These are phyloP conservation scores for Petrocephalus schoutedeni DNA, from an alignment of 2,797 vertebrate genomes.

Conservation along the genomic window DNA sequence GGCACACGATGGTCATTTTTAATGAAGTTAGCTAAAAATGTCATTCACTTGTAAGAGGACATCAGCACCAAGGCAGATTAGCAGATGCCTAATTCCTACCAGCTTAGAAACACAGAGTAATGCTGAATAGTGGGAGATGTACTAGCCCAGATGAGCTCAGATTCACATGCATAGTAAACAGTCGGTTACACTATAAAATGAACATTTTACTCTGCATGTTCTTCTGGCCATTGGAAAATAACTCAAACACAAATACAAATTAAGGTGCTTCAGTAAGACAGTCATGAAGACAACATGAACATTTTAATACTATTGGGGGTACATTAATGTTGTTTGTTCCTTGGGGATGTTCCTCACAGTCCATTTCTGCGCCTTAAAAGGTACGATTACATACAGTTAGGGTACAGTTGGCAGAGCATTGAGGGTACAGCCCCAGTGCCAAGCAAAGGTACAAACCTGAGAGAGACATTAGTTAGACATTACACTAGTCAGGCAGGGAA, in stretches of 20 bases:
- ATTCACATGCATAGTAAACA: background rate
- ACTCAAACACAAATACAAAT: background rate
- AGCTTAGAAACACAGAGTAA: background rate
- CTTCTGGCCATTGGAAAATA: background rate
- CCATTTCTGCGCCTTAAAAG: too few species aligned
- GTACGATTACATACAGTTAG: too few species aligned
- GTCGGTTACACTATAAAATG: background rate
- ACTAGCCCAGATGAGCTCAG: background rate
- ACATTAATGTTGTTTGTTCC: too few species aligned
- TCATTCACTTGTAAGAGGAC: background rate
- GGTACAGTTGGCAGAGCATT: too few species aligned
- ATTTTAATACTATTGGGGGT: too few species aligned
- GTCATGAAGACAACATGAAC: background rate
- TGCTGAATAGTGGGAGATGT: background rate
- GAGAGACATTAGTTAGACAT: too few species aligned
- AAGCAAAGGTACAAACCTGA: too few species aligned
- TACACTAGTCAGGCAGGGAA: background rate
- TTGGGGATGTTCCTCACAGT: too few species aligned
- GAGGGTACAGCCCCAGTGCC: too few species aligned
- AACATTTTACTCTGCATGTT: background rate
- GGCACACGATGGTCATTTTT: background rate
- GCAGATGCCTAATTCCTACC: background rate
- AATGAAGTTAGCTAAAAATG: conserved; percentile 5
- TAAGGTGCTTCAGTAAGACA: background rate
- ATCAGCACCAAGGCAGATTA: background rate